Conservation (phyloP, 2,113 vertebrate genomes). For the Scartelaos histophorus region DNA sequence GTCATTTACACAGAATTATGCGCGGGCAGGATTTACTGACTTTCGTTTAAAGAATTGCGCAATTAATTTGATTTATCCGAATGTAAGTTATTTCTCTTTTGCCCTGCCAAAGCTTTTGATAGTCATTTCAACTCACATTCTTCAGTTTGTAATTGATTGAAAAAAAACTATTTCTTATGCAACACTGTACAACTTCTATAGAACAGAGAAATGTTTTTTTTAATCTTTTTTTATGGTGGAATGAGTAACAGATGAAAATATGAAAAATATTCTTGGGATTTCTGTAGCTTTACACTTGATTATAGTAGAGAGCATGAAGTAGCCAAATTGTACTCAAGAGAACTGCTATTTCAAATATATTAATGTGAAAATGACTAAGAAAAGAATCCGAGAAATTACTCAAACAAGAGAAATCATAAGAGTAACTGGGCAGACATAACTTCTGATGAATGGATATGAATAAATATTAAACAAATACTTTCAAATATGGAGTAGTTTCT, state of each 20-base stretch:
- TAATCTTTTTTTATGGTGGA: background rate
- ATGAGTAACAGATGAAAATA: background rate
- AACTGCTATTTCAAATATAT: background rate
- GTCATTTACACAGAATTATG: background rate
- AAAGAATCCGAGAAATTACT: too few species aligned
- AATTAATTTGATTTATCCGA: constrained; percentile 1
- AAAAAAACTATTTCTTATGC: background rate
- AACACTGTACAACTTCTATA: background rate
- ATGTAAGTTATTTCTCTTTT: background rate
- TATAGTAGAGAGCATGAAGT: background rate
- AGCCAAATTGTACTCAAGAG: background rate
- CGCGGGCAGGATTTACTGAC: background rate
- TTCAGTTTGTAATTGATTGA: background rate
- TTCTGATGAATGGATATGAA: too few species aligned
- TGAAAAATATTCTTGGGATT: background rate
- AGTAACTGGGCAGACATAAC: too few species aligned
- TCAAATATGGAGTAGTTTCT: too few species aligned
- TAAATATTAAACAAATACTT: too few species aligned
- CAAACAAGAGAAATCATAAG: background rate
- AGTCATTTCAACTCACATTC: background rate
- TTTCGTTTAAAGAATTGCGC: background rate
- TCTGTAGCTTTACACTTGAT: too few species aligned
- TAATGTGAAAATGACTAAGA: too few species aligned
- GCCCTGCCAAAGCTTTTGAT: background rate
- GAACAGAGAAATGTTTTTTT: background rate